phyloP scores from a whole-genome alignment of 2,113 vertebrate species.

The Solenodon paradoxus region DNA sequence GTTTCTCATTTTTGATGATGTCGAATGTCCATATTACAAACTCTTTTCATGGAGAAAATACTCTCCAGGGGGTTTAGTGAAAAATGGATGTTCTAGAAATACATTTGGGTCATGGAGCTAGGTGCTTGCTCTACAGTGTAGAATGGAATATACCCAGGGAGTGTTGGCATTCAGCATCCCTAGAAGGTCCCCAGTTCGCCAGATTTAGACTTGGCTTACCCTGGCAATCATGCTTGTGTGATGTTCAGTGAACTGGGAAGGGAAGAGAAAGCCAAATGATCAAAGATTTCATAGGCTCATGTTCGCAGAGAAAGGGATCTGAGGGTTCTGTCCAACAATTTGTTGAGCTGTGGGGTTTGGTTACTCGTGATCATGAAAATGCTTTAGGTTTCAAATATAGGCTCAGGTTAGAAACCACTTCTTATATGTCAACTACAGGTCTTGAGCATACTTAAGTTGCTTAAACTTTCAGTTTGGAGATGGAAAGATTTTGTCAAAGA shows the following conservation, averaged over 20 bases:
- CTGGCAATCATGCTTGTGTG: not conserved
- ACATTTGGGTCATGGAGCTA: too few species aligned
- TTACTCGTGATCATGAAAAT: conserved; percentile 29
- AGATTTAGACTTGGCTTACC: not conserved
- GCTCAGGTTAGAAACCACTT: not conserved
- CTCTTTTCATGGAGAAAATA: not conserved
- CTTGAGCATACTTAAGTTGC: conserved; percentile 3
- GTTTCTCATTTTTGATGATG: not conserved
- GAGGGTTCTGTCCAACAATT: not conserved
- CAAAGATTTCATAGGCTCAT: conserved; percentile 56
- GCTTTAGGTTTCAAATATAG: not conserved
- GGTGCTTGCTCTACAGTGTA: not conserved
- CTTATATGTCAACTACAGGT: not conserved
- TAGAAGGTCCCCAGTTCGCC: not conserved
- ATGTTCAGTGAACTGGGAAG: conserved; percentile 46
- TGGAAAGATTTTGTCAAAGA: not conserved
- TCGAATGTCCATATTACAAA: not conserved
- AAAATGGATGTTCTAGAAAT: not conserved
- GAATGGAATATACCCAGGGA: not conserved
- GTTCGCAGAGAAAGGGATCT: conserved; percentile 26
- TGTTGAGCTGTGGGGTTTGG: conserved; percentile 29
- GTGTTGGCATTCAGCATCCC: not conserved
- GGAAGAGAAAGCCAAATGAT: conserved; percentile 25
- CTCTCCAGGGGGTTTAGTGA: not conserved
- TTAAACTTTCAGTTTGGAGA: not conserved